These are phyloP conservation scores for Archocentrus centrarchus DNA, from an alignment of 2,113 vertebrate genomes.

Conservation along the genomic window DNA sequence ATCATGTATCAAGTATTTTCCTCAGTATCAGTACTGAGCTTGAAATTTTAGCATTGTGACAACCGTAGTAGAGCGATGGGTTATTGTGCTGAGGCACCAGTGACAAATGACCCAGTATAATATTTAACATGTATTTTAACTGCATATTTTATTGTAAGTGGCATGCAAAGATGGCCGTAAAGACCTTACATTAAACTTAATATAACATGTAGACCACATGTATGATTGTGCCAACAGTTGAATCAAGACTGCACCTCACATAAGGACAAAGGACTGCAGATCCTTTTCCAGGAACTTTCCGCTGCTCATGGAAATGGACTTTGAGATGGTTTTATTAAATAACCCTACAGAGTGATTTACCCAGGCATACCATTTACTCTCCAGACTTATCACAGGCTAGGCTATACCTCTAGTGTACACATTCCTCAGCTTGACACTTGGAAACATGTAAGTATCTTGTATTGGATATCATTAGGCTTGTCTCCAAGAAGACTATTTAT, in stretches of 20 bases:
- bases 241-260: not conserved
- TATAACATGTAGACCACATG: not conserved
- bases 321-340: slow-evolving; percentile 32
- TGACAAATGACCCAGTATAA: slow-evolving; percentile 7
- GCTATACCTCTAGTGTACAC: slow-evolving; percentile 33
- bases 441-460: slow-evolving; percentile 41
- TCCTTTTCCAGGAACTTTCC: slow-evolving; percentile 5
- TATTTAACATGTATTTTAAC: not conserved
- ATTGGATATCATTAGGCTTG: slow-evolving; percentile 45
- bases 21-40: no score
- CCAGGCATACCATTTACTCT: slow-evolving; percentile 35
- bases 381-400: slow-evolving; percentile 30
- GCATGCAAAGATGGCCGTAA: not conserved
- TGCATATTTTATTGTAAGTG: not conserved
- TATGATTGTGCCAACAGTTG: not conserved
- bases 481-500: slow-evolving; percentile 51
- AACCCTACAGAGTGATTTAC: slow-evolving; percentile 15
- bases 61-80: no score
- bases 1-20: no score
- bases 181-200: not conserved
- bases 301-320: not conserved
- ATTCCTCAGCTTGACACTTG: slow-evolving; percentile 53
- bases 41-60: no score
- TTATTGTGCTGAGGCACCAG: not conserved
- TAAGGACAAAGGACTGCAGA: not conserved